These are phyloP conservation scores for Muscidifurax raptorellus DNA, from an alignment of 1,140 invertebrate genomes.

Conservation along the genomic window DNA sequence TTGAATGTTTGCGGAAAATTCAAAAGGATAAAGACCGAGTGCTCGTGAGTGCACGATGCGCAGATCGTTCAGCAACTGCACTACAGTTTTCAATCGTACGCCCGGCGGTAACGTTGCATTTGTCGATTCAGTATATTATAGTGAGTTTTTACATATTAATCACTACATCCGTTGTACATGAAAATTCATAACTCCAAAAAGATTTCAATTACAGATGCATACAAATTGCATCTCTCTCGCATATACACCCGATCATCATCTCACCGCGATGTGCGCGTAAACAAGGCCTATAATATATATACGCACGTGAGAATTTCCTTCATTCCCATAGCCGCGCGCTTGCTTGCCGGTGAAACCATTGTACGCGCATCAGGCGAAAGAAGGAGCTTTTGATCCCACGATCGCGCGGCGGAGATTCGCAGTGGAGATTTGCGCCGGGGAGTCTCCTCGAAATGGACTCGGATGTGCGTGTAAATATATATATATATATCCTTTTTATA, in stretches of 20 bases:
- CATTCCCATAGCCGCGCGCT: slow-evolving; percentile 60
- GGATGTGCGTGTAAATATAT: no score
- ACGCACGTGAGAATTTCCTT: slow-evolving; percentile 64
- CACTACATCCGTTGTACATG: background rate
- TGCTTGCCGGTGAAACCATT: slow-evolving; percentile 54
- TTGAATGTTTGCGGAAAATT: background rate
- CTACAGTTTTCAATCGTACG: background rate
- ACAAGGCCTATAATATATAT: background rate
- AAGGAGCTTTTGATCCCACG: slow-evolving; percentile 43
- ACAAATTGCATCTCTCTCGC: no score
- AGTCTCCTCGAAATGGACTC: background rate
- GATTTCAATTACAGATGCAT: no score
- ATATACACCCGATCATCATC: no score
- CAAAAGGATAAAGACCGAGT: background rate
- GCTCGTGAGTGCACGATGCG: no score
- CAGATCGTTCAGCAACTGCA: background rate
- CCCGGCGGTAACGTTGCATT: no score
- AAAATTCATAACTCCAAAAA: no score
- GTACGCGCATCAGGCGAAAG: slow-evolving; percentile 6
- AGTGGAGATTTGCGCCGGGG: slow-evolving; percentile 12
- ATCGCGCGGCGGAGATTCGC: slow-evolving; percentile 31
- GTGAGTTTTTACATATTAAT: background rate
- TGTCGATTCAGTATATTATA: background rate
- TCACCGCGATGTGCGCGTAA: no score
- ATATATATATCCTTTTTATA: no score